Base-by-base conservation (phyloP, 2,113 vertebrate species). In the Vulpes lagopus region DNA sequence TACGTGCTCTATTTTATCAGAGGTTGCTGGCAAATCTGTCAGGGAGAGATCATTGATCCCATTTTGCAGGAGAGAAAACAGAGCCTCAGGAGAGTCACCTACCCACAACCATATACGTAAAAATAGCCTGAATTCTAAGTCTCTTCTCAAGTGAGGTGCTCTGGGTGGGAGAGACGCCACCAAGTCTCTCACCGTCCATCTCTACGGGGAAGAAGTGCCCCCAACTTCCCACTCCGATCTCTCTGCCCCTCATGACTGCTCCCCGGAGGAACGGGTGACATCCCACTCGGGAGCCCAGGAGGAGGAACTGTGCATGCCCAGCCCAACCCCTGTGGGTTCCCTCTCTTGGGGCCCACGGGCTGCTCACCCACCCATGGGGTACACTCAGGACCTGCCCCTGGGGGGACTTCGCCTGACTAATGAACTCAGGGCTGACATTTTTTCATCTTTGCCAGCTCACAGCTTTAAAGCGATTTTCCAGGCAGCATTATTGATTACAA, bases 331-430 rank as follows among this genome's bases (percentile, higher is more conserved):
- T 1, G 1, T 0, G 1, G 49, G 43, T 27, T 16, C 84, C 49
- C 22, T 11, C 49, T 57, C 25, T 6, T n/a, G 1, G 65, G 23
- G 11, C 9, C 35, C 35, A 73, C 25, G 19, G 4, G 6, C 14
- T 3, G 30, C 49, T 53, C 57, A 69, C 53, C 23, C 0, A 0
- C 60, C 38, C 59, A 22, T 0, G 3, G 32, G 8, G 60, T 8
- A 8, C 0, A 8, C 53, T 27, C 14, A 78, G 59, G 15, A 93
- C 53, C 49, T 7, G 8, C 11, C 30, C 0, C 16, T 0, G 7
- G 14, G 38, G 78, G 38, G 35, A 35, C 32, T 8, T 65, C 27
- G 14, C 51, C 25, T 11, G 49, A 22, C 53, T 2, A 11, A 5
- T 19, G 27, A 89, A 8, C 57, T 74, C 64, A 23, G 43, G 17